Evolutionary conservation across 2,888 invertebrate genomes (phyloP).

Genomic region (Cantharis rufa): DNA sequence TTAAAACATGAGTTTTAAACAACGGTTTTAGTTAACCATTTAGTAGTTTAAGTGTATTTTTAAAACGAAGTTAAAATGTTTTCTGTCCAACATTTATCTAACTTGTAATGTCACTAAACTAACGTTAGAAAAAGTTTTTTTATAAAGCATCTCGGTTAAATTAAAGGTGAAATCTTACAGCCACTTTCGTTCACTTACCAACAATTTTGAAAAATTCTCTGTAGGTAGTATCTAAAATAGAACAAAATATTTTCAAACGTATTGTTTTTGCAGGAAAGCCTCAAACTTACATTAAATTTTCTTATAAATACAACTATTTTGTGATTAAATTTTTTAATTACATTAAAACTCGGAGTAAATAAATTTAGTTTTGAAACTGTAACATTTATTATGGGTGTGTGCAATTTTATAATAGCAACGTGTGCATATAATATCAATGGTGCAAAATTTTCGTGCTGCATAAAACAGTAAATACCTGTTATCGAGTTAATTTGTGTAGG

Average conservation of each 20-base stretch:
- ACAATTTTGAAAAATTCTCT: background rate
- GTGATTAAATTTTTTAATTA: background rate
- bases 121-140: background rate
- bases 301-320: background rate
- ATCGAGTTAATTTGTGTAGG: constrained; percentile 10
- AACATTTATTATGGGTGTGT: background rate
- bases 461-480: constrained; percentile 23
- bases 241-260: background rate
- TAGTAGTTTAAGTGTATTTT: background rate
- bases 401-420: background rate
- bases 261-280: background rate
- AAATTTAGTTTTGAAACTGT: background rate
- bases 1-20: background rate
- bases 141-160: background rate
- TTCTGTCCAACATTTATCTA: background rate
- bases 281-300: background rate
- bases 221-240: background rate
- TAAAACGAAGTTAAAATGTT: background rate
- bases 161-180: background rate
- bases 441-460: constrained; percentile 14
- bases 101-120: background rate
- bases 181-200: background rate
- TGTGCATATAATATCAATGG: constrained; percentile 7
- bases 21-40: no score
- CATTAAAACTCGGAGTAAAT: background rate